Evolutionary conservation across 2,888 invertebrate species (phyloP), one percentile per base, ranked within the genome.

Genomic region (Volucella zonaria): DNA sequence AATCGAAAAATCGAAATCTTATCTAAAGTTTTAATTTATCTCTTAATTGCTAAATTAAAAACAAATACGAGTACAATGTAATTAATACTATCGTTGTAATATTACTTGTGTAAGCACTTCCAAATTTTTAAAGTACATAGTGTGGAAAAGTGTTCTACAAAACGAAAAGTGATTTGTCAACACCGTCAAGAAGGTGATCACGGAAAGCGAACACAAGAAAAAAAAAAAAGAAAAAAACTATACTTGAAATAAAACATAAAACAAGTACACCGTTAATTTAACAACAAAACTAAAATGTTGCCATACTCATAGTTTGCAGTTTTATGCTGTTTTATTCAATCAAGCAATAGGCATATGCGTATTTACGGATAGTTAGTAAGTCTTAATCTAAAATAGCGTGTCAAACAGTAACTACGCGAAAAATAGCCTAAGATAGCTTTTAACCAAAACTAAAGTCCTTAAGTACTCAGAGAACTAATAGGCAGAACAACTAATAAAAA

Each of bases 381-480:
- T 45, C 10, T 40, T 70, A 8, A 40, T 70, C 71, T 66, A 78
- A 43, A 9, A 42, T 68, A 80, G 80, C 80, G 59, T 54, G 40
- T 64, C 59, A 68, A 61, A 71, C 4, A 51, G 38, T 51, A 67
- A 67, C 73, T 77, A 82, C 31, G 76, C 71, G 52, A 66, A 71
- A 75, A 61, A 38, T 61, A 47, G 82, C 71, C 77, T 82, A 82
- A 43, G 56, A 45, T 61, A 73, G 71, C 67, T 67, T 38, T 15
- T 14, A 68, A 77, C 43, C 12, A 11, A 62, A 77, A 77, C 11
- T 45, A 40, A 62, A 42, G 14, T 49, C 31, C 38, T 59, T 45
- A 14, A 23, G 18, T 9, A 40, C 52, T 45, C 61, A 54, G 10
- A 38, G 14, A 12, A 52, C 23, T 52, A 38, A 73, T 42, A 73